A percentile compares a stretch with the other conserved stretches of the same genome.
Evolutionary conservation across 2,113 vertebrate species (phyloP).

Genomic region (Tragelaphus strepsiceros): DNA sequence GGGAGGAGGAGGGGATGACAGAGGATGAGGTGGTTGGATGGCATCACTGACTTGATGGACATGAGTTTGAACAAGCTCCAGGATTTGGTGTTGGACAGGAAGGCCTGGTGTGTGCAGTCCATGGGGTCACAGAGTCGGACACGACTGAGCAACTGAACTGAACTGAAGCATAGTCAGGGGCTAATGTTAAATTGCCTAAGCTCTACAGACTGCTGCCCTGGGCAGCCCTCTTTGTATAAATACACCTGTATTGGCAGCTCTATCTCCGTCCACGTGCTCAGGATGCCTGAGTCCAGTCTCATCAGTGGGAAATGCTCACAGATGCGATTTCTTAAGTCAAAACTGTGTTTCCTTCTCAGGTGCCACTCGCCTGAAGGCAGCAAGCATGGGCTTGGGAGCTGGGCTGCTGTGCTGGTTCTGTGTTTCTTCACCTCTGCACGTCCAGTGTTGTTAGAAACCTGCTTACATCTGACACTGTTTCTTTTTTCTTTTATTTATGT

Average conservation of each 20-base stretch:
- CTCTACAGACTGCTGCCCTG: background rate
- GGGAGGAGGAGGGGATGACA: background rate
- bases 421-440: background rate
- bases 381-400: accelerated
- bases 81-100: background rate
- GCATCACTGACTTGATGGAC: background rate
- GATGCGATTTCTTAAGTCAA: accelerated
- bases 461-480: background rate
- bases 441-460: accelerated
- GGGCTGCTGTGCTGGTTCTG: accelerated
- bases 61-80: background rate
- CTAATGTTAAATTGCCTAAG: accelerated
- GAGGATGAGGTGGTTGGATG: background rate
- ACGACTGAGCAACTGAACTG: accelerated
- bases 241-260: accelerated
- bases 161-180: too few species aligned
- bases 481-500: background rate
- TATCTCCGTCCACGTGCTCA: accelerated
- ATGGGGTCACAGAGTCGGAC: background rate
- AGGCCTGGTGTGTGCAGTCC: background rate
- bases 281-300: too few species aligned
- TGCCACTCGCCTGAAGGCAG: background rate
- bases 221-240: accelerated
- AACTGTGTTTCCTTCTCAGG: accelerated
- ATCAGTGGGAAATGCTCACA: accelerated